These are phyloP conservation scores for Lepidocolaptes lacrymiger DNA, from an alignment of 2,797 vertebrate species.

Conservation along the genomic window DNA sequence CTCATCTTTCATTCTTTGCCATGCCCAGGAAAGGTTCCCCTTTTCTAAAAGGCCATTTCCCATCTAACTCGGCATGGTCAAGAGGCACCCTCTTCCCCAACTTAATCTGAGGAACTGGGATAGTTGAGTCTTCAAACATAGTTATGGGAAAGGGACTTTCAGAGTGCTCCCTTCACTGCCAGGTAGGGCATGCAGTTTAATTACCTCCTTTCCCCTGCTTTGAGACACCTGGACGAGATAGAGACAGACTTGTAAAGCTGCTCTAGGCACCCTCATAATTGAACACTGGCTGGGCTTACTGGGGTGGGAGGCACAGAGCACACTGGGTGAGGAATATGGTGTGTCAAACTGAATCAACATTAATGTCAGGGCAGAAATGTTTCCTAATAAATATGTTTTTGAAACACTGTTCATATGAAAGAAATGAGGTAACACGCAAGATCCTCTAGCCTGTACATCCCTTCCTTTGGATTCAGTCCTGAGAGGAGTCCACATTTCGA, in stretches of 20 bases:
- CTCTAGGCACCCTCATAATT: neutral
- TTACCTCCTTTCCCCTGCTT: neutral
- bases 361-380: neutral
- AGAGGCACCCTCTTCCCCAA: neutral
- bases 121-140: neutral
- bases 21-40: neutral
- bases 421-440: neutral
- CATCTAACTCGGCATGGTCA: neutral
- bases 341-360: rapidly evolving
- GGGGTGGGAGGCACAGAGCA: neutral
- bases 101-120: neutral
- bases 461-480: neutral
- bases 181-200: neutral
- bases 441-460: neutral
- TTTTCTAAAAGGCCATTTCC: neutral
- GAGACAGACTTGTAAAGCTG: neutral
- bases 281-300: neutral
- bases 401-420: neutral
- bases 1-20: neutral
- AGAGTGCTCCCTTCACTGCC: neutral
- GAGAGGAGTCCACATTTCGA: neutral
- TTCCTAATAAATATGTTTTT: neutral
- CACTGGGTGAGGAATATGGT: neutral
- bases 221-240: rapidly evolving
- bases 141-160: neutral